A percentile compares a stretch with the other conserved stretches of the same genome.
phyloP scores from a whole-genome alignment of 2,888 invertebrate genomes.

The Phyllotreta cruciferae region DNA sequence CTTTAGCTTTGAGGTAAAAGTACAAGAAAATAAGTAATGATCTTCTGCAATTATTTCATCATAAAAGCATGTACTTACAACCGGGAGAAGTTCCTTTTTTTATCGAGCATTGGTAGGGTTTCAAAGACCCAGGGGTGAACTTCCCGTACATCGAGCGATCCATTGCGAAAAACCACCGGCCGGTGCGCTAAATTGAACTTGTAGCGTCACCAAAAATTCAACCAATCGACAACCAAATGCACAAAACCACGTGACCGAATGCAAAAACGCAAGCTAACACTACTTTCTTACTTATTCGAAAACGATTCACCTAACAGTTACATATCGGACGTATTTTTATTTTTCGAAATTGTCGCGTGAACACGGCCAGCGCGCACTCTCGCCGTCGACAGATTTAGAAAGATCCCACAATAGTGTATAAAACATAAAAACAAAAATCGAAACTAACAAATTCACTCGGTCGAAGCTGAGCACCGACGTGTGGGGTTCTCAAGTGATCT shows the following conservation, averaged over 20 bases:
- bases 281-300: slow-evolving; percentile 12
- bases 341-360: slow-evolving; percentile 45
- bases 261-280: slow-evolving; percentile 12
- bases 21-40: background rate
- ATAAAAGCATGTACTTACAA: slow-evolving; percentile 71
- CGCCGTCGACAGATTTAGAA: slow-evolving; percentile 51
- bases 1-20: background rate
- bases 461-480: too few relatives aligned
- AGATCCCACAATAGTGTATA: slow-evolving; percentile 47
- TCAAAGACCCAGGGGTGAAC: slow-evolving; percentile 82
- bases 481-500: slow-evolving; percentile 7
- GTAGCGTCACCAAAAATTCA: slow-evolving; percentile 29
- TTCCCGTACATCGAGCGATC: slow-evolving; percentile 92
- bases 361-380: slow-evolving; percentile 46
- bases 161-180: slow-evolving; percentile 61
- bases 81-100: slow-evolving; percentile 85
- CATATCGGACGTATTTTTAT: slow-evolving; percentile 50
- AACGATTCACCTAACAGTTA: slow-evolving; percentile 37
- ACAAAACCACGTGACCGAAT: slow-evolving; percentile 34
- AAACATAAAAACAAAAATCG: slow-evolving; percentile 28
- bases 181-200: slow-evolving; percentile 44
- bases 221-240: slow-evolving; percentile 24
- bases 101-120: slow-evolving; percentile 84
- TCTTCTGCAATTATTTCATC: background rate
- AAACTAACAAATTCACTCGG: background rate